Percentiles rank a stretch among this genome's conserved stretches.
These are phyloP conservation scores for Epinotia demarniana DNA, from an alignment of 2,888 invertebrate species.

Conservation along the genomic window DNA sequence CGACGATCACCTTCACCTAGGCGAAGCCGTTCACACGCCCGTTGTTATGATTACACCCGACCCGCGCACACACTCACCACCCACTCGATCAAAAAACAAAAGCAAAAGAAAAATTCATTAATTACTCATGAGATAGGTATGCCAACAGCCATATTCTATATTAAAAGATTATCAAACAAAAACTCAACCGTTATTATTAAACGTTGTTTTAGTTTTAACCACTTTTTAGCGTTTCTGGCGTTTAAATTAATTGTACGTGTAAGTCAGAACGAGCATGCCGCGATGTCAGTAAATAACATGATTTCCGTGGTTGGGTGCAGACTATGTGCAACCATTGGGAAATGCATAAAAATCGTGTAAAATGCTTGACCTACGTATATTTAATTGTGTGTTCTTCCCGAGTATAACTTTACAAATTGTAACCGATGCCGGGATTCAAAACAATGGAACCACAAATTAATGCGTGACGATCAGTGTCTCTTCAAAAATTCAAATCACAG, in stretches of 20 bases:
- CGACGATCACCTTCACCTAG: conserved; percentile 83
- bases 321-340: neutral
- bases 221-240: neutral
- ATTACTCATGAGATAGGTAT: neutral
- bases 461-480: conserved; percentile 20
- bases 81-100: conserved; percentile 48
- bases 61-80: conserved; percentile 51
- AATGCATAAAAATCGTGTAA: neutral
- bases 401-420: conserved; percentile 10
- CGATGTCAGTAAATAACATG: too few species aligned
- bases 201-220: neutral
- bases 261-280: too few species aligned
- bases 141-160: neutral
- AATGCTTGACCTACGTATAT: neutral
- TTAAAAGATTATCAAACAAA: neutral
- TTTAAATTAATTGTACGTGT: neutral
- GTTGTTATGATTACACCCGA: conserved; percentile 61
- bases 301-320: neutral
- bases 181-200: neutral
- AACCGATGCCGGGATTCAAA: neutral
- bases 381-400: neutral
- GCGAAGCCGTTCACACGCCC: conserved; percentile 62
- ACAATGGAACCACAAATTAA: conserved; percentile 23
- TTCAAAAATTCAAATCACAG: neutral
- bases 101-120: neutral